Base-by-base conservation (phyloP, 1,140 invertebrate species). In the Carposina sasakii region DNA sequence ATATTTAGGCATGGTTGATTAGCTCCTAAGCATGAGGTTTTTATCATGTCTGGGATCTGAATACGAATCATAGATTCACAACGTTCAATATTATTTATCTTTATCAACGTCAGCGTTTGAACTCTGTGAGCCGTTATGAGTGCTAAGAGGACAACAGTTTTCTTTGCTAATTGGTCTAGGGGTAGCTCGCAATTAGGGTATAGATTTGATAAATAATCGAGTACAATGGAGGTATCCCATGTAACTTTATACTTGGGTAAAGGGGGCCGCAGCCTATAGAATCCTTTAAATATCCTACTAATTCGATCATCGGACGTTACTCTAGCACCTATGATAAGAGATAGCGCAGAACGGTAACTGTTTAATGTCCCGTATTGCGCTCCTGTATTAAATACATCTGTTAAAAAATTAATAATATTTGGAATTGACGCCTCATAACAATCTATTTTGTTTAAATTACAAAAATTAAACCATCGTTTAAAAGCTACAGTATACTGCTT, bases 291-390 rank as follows among this genome's bases (percentile, higher is more conserved):
- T 15, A 36, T 24, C 16, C 22, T 28, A 24, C 24, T 23, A 13
- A 48, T 39, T 10, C 16, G 19, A n/a, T 48, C 22, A 39, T 48
- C 34, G 6, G 8, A 10, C 4, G 9, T 13, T 4, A 33, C 15
- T 34, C 22, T 8, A 26, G 13, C 8, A 12, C 44, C 44, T 23
- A 46, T 13, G n/a, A 46, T 2, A 5, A 36, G 15, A 2, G 44
- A 33, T 21, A 46, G 21, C 4, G 17, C 30, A 10, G 44, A 46
- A 6, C 31, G 12, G 21, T 15, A 22, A 20, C 30, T 5, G 23
- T 46, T 46, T 46, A 46, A 10, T n/a, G 44, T 46, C 2, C 44
- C 44, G 13, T 46, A 46, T 8, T n/a, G 12, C n/a, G 44, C 31
- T 9, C 30, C 24, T 30, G 17, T 3, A 24, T 42, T 12, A 24